Base-by-base conservation (phyloP, 2,888 invertebrate genomes). In the Drosophila buzzatii region DNA sequence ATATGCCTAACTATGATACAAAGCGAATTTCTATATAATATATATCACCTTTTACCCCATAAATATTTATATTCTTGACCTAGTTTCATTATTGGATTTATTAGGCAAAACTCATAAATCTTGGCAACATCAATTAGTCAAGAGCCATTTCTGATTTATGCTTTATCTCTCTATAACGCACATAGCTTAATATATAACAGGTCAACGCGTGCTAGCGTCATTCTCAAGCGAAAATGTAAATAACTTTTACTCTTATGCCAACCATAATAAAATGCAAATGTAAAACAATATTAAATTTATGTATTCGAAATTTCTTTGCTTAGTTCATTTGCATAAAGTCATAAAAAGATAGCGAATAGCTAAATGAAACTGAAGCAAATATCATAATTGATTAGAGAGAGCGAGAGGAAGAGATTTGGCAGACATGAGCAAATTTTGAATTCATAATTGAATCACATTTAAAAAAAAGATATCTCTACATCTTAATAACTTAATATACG, bases 211-310 rank as follows among this genome's bases (percentile, higher is more conserved):
- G 39, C 12, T 55, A 18, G 55, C 41, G 55, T 31, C 41, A 51
- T 47, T 56, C 56, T 35, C 23, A 33, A 41, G 39, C 67, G 53
- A 33, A 58, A 71, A 61, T 76, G 76, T 84, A 79, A 81, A 86
- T 86, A 89, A 86, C 86, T 86, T 86, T 86, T 86, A 89, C 86
- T 86, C 72, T 86, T 86, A 82, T 70, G 76, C 65, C 70, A 69
- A 64, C 45, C 53, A 44, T 76, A 69, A 82, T 55, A 41, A 10
- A 8, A 87, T 87, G 88, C 70, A 70, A 85, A 85, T 81, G 16
- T 49, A 4, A 65, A 64, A 35, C 66, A 67, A 49, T 51, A 27
- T 41, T 37, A 8, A 41, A 56, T 63, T 47, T 59, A 56, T 51
- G 57, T 64, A 79, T 87, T 85, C 63, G 79, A 84, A 85, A 85